These are phyloP conservation scores for Rousettus leschenaultii DNA, from an alignment of 2,113 vertebrate genomes.

Conservation along the genomic window DNA sequence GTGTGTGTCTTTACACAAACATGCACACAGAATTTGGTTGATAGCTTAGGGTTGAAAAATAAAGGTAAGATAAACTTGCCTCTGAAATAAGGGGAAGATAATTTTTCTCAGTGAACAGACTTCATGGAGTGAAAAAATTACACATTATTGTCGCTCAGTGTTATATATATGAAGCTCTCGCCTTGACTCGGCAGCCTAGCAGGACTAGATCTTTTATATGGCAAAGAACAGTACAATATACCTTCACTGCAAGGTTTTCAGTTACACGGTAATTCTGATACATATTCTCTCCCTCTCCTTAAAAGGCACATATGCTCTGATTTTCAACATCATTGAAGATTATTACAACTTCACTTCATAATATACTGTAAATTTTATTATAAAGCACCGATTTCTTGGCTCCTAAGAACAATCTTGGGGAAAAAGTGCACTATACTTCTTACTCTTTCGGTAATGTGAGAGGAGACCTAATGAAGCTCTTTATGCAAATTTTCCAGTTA, in stretches of 20 bases:
- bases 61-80: constrained; percentile 62
- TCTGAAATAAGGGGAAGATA: constrained; percentile 38
- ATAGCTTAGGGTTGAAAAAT: constrained; percentile 28
- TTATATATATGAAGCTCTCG: constrained; percentile 49
- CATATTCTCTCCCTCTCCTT: constrained; percentile 75
- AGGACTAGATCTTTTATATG: constrained; percentile 59
- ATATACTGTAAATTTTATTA: constrained; percentile 82
- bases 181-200: constrained; percentile 37
- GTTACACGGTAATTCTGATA: constrained; percentile 69
- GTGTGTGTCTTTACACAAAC: background rate
- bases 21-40: background rate
- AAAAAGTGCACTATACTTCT: constrained; percentile 77
- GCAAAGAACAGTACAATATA: constrained; percentile 45
- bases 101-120: constrained; percentile 51
- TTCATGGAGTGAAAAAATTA: constrained; percentile 48
- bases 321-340: constrained; percentile 81
- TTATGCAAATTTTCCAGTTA: constrained; percentile 86
- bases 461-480: constrained; percentile 84
- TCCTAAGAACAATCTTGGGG: constrained; percentile 80
- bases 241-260: constrained; percentile 41
- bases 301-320: constrained; percentile 74
- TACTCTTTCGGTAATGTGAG: constrained; percentile 78
- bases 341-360: constrained; percentile 82
- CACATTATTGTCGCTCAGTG: constrained; percentile 27
- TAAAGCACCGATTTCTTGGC: constrained; percentile 78